Base-by-base conservation (phyloP, 1,140 invertebrate species). In the Danaus plexippus region DNA sequence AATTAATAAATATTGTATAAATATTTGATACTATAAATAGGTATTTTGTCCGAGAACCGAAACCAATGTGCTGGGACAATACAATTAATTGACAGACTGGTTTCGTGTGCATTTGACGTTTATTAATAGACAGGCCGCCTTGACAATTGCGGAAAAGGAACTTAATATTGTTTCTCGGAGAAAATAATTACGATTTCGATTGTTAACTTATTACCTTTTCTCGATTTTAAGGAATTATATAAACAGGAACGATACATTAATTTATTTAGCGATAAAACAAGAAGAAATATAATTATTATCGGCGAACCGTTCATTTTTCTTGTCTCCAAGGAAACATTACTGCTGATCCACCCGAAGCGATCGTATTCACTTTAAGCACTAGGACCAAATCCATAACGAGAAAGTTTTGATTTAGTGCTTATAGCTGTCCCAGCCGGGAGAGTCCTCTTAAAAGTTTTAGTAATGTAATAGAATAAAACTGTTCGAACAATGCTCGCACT, bases 321-420 rank as follows among this genome's bases (percentile, higher is more conserved):
- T 32, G 22, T 32, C 22, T 32, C 22, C 2, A 32, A 32, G 22
- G 22, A 32, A 32, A 32, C 22, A 32, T 13, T 48, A 67, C 50
- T 60, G 68, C 68, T 61, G 66, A 70, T 75, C 70, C 62, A 64
- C 52, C 58, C 48, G 22, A 48, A 12, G 51, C 52, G 64, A 65
- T 69, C 67, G 69, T 73, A 75, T 75, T 73, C 76, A 73, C 45
- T 67, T 45, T 41, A 64, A 66, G 53, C 66, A 69, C 49, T 70
- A 69, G 68, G 54, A 67, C 61, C 66, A 63, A 67, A 67, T 63
- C 68, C 63, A 62, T 67, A 75, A 75, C 70, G 75, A 69, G 66
- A 77, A 84, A 86, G 80, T 86, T 86, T 81, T 84, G 83, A 86
- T 84, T 86, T 84, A 86, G 78, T 80, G 75, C 78, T 83, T 86